Evolutionary conservation across 2,797 vertebrate genomes (phyloP), one percentile per base, ranked within the genome.

Genomic region (Potorous gilbertii): DNA sequence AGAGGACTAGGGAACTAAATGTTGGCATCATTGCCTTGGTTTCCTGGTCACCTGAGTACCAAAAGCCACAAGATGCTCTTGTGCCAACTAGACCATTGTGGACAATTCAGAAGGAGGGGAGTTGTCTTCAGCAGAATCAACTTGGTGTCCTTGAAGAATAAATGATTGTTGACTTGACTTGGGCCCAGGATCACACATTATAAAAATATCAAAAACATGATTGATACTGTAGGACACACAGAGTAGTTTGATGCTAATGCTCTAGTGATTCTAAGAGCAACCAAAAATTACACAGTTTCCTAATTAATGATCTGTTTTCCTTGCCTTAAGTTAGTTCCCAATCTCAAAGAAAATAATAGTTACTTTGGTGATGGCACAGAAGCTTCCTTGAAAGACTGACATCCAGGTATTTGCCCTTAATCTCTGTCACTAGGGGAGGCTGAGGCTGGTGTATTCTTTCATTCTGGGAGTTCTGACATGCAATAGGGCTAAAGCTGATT

Each of bases 111-210:
- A 66, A 5, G 34, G 34, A 66, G 62, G 14, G 6, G 62, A 14
- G 62, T 2, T 66, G 14, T 66, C 12, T 14, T n/a, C 62, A 66
- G n/a, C 13, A 66, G 31, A 66, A 66, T 66, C 62, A 66, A 66
- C 13, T n/a, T n/a, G 34, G 34, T n/a, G 2, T n/a, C 34, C 34
- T n/a, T 66, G 13, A 13, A 66, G 31, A 34, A 62, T 4, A 62
- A 62, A 13, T n/a, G 4, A 74, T n/a, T 40, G 34, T 40, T 40
- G 14, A 74, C 62, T n/a, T 74, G 16, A n/a, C 59, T 57, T 59
- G 57, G 11, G 28, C 34, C 5, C 16, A 66, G 34, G 92, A 94
- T 95, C 97, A 98, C 97, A 96, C 97, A 97, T 52, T 95, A 94
- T 28, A 54, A 40, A 81, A 90, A 40, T 0, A 18, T 34, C 55